Conservation (phyloP, 1,140 invertebrate genomes). For the Papilio dardanus region DNA sequence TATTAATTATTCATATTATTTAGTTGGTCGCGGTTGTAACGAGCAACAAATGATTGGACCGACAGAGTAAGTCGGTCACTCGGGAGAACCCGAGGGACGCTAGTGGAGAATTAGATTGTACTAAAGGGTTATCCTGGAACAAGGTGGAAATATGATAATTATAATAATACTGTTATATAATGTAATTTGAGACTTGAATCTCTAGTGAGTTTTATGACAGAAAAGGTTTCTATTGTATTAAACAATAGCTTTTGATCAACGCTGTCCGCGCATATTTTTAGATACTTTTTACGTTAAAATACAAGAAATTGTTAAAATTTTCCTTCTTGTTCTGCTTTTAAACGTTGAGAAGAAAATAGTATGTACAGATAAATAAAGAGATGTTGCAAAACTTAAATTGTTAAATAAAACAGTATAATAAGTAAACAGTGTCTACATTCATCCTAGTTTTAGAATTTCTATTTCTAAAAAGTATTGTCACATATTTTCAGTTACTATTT, state of each 20-base stretch:
- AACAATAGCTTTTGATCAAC: too few species aligned
- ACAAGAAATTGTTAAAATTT: too few species aligned
- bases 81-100: neutral
- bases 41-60: slow-evolving; percentile 52
- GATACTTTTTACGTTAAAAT: too few species aligned
- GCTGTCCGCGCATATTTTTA: too few species aligned
- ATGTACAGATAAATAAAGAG: too few species aligned
- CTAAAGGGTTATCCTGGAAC: slow-evolving; percentile 20
- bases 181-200: slow-evolving; percentile 11
- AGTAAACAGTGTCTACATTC: too few species aligned
- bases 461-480: neutral
- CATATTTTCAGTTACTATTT: slow-evolving; percentile 1
- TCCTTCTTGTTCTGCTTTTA: too few species aligned
- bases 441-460: neutral
- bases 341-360: too few species aligned
- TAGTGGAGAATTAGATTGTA: slow-evolving; percentile 9
- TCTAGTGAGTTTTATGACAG: neutral
- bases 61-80: neutral
- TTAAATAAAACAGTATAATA: too few species aligned
- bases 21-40: slow-evolving; percentile 49
- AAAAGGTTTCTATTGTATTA: neutral
- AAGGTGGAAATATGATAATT: slow-evolving; percentile 4
- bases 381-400: too few species aligned
- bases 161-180: slow-evolving; percentile 1
- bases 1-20: slow-evolving; percentile 61